phyloP scores from a whole-genome alignment of 2,888 invertebrate genomes.

The Eremobia ochroleuca region DNA sequence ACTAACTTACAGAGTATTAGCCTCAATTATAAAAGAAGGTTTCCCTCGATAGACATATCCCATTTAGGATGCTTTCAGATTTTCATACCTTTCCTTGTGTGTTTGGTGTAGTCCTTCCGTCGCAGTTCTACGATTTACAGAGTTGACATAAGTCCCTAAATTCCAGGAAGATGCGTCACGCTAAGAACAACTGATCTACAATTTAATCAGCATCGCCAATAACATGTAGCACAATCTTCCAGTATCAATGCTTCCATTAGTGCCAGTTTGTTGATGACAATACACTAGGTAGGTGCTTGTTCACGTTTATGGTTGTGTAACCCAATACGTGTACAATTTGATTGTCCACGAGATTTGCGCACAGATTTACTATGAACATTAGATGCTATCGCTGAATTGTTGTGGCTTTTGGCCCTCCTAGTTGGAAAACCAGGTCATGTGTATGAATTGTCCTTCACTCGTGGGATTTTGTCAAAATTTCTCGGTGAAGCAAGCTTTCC shows the following conservation, averaged over 20 bases:
- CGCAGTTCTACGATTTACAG: not conserved
- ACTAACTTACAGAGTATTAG: not conserved
- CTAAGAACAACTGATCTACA: too few relatives aligned
- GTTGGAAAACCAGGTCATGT: constrained; percentile 42
- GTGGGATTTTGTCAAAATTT: constrained; percentile 13
- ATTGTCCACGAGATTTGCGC: constrained; percentile 40
- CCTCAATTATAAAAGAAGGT: not conserved
- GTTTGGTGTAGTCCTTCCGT: too few relatives aligned
- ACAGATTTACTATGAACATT: constrained; percentile 36
- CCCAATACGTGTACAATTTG: constrained; percentile 34
- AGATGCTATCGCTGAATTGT: constrained; percentile 45
- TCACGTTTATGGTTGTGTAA: constrained; percentile 28
- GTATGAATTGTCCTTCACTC: constrained; percentile 21
- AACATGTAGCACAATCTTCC: not conserved
- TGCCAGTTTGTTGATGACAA: constrained; percentile 21
- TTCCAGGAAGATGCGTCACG: not conserved
- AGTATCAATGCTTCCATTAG: constrained; percentile 4
- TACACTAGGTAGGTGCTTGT: constrained; percentile 9
- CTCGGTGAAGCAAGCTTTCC: not conserved
- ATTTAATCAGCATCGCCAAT: not conserved
- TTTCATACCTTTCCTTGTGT: not conserved
- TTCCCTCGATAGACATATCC: not conserved
- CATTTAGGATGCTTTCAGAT: not conserved
- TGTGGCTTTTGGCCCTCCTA: constrained; percentile 40
- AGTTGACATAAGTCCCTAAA: not conserved